Evolutionary conservation across 1,140 invertebrate species (phyloP).

Genomic region (Drosophila mojavensis): DNA sequence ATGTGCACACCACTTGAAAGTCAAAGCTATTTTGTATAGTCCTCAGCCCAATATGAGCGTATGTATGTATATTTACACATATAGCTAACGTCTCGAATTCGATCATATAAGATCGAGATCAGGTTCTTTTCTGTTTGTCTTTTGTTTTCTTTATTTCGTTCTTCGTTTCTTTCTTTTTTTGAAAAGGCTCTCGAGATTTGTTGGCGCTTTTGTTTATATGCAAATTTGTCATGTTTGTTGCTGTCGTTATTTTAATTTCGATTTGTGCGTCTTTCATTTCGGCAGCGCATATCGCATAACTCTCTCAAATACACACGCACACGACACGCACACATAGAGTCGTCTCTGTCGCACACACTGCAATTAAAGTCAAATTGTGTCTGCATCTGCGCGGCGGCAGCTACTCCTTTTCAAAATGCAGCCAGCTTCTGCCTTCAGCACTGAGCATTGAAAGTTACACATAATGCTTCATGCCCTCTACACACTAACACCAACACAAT

Average conservation of each 20-base stretch:
- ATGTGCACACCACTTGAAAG: constrained; percentile 34
- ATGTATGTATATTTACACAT: constrained; percentile 4
- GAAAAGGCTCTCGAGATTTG: constrained; percentile 30
- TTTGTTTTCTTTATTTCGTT: constrained; percentile 38
- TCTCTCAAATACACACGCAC: constrained; percentile 34
- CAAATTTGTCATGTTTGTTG: constrained; percentile 71
- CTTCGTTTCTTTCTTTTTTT: constrained; percentile 20
- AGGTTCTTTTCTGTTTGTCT: constrained; percentile 46
- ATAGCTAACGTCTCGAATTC: constrained; percentile 33
- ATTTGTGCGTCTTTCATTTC: constrained; percentile 65
- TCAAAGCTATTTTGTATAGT: constrained; percentile 35
- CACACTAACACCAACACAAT: constrained; percentile 25
- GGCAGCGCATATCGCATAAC: constrained; percentile 59
- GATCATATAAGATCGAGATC: constrained; percentile 43
- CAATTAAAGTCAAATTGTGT: constrained; percentile 73
- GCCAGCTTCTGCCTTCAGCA: constrained; percentile 77
- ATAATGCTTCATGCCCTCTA: constrained; percentile 49
- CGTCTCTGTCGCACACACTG: constrained; percentile 66
- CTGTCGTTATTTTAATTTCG: constrained; percentile 34
- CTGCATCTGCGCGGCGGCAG: constrained; percentile 70
- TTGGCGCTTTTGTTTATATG: constrained; percentile 77
- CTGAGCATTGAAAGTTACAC: constrained; percentile 67
- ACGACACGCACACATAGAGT: constrained; percentile 44
- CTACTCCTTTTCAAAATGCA: constrained; percentile 79
- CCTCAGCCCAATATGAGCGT: constrained; percentile 14